Base-by-base conservation (phyloP, 2,797 vertebrate genomes). In the Mareca penelope region DNA sequence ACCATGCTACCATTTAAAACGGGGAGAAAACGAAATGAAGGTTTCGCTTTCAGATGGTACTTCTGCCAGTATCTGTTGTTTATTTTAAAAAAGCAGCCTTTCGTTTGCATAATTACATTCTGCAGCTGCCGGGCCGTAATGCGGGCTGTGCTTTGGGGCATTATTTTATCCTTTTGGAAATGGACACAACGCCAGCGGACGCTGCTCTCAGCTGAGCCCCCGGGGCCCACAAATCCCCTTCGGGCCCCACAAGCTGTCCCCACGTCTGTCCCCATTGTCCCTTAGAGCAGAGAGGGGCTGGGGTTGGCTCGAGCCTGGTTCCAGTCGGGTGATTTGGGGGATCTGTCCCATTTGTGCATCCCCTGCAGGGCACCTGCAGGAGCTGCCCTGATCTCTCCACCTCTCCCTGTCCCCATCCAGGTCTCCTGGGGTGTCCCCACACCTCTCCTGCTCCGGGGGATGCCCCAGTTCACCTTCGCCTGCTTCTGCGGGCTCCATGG, bases 401-500 rank as follows among this genome's bases (percentile, higher is more conserved):
- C 40, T 78, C 60, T 91, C 69, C 39, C 37, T 71, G 40, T 83
- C 80, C 81, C 71, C 76, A 50, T 84, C 52, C 86, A 91, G 98
- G 97, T 97, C 17, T 80, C 83, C 67, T 28, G 7, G 88, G 93
- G 78, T 82, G 40, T 28, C 85, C 60, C 92, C 37, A 61, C 48
- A 2, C 59, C 59, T 85, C 40, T 67, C 65, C 90, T 29, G 72
- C 94, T 85, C 88, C 96, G 97, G 97, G 97, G 96, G 96, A 99
- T 99, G 99, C 99, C 99, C 97, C 98, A 98, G 89, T 99, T 99
- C 97, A 99, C 99, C 93, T 99, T 99, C 7, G 98, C 98, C 97
- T 99, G 99, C 92, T 99, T 99, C 98, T 99, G 99, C 3, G 98
- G 99, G 93, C 98, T 99, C 92, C 98, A 99, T 22, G 98, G 98